Conservation (phyloP, 1,140 invertebrate genomes). For the Dreissena polymorpha region DNA sequence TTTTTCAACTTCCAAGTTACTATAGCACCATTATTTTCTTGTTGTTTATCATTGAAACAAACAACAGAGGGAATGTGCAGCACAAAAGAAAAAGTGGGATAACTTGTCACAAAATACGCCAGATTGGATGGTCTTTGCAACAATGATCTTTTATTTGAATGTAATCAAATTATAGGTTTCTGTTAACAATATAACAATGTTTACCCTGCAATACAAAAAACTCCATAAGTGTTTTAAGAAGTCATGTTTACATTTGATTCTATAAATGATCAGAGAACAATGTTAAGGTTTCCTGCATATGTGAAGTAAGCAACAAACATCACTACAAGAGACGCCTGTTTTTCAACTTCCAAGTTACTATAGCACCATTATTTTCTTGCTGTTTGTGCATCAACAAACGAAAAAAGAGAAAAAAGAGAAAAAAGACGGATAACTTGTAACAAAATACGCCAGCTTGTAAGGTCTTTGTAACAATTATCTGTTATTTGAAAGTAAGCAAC, state of each 20-base stretch:
- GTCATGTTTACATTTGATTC: not conserved
- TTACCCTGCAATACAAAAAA: no score
- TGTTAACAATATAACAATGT: no score
- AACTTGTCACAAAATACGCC: no score
- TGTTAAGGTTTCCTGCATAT: not conserved
- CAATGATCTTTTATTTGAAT: no score
- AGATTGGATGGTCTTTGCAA: no score
- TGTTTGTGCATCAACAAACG: not conserved
- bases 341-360: constrained; percentile 29
- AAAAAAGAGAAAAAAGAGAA: not conserved
- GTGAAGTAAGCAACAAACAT: constrained; percentile 33
- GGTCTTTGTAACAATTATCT: not conserved
- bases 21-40: constrained; percentile 14
- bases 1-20: constrained; percentile 26
- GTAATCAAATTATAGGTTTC: no score
- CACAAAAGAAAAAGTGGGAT: no score
- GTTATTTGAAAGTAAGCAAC: constrained; percentile 33
- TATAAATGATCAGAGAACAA: no score
- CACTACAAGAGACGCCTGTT: constrained; percentile 4
- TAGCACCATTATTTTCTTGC: constrained; percentile 24
- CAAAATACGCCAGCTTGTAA: no score
- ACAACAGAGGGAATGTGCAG: constrained; percentile 31
- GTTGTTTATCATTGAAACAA: not conserved
- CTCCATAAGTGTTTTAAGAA: constrained; percentile 10
- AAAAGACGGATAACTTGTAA: no score